A percentile compares a stretch with the other conserved stretches of the same genome.
Conservation (phyloP, 2,113 vertebrate species). For the Glaucidium brasilianum region DNA sequence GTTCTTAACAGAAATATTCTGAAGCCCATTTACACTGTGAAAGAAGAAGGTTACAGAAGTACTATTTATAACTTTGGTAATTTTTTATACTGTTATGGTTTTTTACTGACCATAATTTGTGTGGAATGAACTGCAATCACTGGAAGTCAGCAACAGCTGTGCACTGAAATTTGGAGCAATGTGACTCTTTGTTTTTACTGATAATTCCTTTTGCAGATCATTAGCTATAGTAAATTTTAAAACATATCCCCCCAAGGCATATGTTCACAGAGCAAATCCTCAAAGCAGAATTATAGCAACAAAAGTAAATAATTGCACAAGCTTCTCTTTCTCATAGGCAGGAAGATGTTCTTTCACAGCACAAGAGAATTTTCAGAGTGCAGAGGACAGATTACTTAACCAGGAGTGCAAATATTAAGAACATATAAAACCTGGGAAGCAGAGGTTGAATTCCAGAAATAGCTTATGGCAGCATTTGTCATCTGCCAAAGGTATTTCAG, state of each 20-base stretch:
- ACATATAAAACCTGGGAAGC: background rate
- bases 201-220: background rate
- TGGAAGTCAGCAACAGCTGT: background rate
- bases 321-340: background rate
- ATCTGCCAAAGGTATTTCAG: background rate
- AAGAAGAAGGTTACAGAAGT: background rate
- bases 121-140: background rate
- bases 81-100: background rate
- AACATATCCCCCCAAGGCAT: background rate
- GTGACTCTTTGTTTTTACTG: background rate
- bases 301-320: slow-evolving; percentile 25
- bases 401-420: background rate
- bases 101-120: background rate
- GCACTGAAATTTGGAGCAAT: background rate
- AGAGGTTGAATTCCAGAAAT: background rate
- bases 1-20: background rate
- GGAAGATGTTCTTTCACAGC: background rate
- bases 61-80: background rate
- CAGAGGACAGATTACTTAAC: background rate
- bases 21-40: background rate
- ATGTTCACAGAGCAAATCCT: slow-evolving; percentile 14
- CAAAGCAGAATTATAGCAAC: background rate
- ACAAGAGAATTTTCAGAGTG: background rate
- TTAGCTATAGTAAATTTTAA: background rate
- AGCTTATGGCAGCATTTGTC: background rate